phyloP scores from a whole-genome alignment of 2,113 vertebrate species.

The Tricholaema leucomelas region DNA sequence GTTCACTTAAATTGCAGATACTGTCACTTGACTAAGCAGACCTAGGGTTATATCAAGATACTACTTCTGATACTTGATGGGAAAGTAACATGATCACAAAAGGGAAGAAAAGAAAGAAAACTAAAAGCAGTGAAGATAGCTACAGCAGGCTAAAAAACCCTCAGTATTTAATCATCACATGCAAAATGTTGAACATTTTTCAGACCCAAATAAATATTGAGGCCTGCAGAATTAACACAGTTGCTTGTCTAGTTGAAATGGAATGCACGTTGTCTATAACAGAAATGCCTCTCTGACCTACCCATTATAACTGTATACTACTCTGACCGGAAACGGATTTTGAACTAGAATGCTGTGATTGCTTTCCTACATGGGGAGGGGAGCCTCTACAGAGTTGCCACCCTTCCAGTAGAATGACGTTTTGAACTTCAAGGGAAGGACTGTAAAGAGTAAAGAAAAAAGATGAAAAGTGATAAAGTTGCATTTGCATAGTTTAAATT shows the following conservation, averaged over 20 bases:
- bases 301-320: neutral
- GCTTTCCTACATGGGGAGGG: neutral
- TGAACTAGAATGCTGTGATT: neutral
- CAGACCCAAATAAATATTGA: neutral
- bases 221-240: neutral
- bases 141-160: neutral
- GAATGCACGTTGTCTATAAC: neutral
- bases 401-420: neutral
- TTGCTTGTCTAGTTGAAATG: neutral
- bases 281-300: neutral
- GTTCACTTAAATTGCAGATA: neutral
- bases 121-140: neutral
- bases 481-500: neutral
- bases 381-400: neutral
- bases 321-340: neutral
- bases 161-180: neutral
- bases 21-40: neutral
- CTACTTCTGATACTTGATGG: neutral
- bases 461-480: neutral
- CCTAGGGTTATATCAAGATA: neutral
- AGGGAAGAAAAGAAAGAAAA: neutral
- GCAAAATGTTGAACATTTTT: conserved; percentile 12
- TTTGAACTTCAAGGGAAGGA: neutral
- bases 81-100: neutral
- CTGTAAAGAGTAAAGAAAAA: neutral